These are phyloP conservation scores for Siniperca knerii DNA, from an alignment of 2,113 vertebrate species.

Conservation along the genomic window DNA sequence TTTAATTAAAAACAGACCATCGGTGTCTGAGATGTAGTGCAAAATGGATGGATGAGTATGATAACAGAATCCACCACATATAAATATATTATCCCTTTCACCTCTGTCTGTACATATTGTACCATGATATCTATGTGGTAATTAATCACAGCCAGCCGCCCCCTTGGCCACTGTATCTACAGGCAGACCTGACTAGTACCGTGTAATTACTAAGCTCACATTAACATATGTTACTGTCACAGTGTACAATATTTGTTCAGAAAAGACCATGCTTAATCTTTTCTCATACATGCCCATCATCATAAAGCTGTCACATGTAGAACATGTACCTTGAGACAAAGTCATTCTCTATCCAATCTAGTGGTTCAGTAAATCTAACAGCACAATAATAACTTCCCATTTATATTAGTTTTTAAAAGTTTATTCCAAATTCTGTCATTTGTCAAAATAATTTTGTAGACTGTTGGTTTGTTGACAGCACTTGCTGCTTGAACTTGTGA, in stretches of 20 bases:
- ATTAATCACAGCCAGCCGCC: constrained; percentile 27
- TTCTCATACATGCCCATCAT: constrained; percentile 2
- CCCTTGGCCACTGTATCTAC: not conserved
- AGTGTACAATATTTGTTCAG: constrained; percentile 18
- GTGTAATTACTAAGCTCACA: constrained; percentile 5
- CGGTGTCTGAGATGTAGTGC: not conserved
- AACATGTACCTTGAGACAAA: constrained; percentile 24
- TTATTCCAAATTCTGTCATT: not conserved
- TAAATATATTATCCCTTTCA: constrained; percentile 8
- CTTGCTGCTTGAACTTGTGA: not conserved
- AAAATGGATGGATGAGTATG: not conserved
- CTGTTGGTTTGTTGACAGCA: not conserved
- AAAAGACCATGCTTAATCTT: not conserved
- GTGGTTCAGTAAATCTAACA: not conserved
- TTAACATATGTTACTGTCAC: constrained; percentile 41
- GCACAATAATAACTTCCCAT: not conserved
- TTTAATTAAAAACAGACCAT: not conserved
- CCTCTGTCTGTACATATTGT: constrained; percentile 17
- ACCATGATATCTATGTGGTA: constrained; percentile 34
- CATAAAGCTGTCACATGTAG: not conserved
- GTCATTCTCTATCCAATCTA: not conserved
- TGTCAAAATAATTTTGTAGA: not conserved
- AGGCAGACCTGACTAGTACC: constrained; percentile 26
- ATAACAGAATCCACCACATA: not conserved
- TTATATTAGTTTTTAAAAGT: not conserved